These are phyloP conservation scores for Lasioglossum figueresi DNA, from an alignment of 2,888 invertebrate species.

Conservation along the genomic window DNA sequence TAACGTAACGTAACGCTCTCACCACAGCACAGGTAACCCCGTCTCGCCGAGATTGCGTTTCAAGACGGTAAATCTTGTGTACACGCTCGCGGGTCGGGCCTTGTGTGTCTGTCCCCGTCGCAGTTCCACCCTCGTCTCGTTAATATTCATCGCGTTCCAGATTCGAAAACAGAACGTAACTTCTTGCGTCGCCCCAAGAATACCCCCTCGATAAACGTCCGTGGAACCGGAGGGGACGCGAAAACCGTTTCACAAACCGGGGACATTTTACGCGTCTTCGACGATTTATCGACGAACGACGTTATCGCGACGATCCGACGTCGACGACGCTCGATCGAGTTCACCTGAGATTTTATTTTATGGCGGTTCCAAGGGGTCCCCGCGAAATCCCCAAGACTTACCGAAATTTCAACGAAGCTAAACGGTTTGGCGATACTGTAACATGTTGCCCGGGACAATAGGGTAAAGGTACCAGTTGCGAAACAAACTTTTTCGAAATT, in stretches of 20 bases:
- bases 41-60: slow-evolving; percentile 59
- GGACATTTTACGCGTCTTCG: slow-evolving; percentile 3
- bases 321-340: slow-evolving; percentile 1
- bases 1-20: slow-evolving; percentile 26
- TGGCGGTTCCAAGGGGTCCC: background rate
- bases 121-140: slow-evolving; percentile 41
- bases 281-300: slow-evolving; percentile 23
- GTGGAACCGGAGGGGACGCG: background rate
- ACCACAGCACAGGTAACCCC: slow-evolving; percentile 47
- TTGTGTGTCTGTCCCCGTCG: slow-evolving; percentile 21
- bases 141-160: slow-evolving; percentile 53
- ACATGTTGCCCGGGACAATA: background rate
- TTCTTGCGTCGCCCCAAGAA: slow-evolving; percentile 24
- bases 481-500: no score
- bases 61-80: slow-evolving; percentile 60
- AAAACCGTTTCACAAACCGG: background rate
- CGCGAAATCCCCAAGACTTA: background rate
- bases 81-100: slow-evolving; percentile 39
- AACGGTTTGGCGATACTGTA: background rate
- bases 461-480: no score
- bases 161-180: slow-evolving; percentile 45
- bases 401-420: background rate
- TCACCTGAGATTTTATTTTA: slow-evolving; percentile 4
- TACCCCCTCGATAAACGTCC: slow-evolving; percentile 36
- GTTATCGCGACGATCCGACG: background rate